phyloP scores from a whole-genome alignment of 2,113 vertebrate genomes.

The Puntigrus tetrazona region DNA sequence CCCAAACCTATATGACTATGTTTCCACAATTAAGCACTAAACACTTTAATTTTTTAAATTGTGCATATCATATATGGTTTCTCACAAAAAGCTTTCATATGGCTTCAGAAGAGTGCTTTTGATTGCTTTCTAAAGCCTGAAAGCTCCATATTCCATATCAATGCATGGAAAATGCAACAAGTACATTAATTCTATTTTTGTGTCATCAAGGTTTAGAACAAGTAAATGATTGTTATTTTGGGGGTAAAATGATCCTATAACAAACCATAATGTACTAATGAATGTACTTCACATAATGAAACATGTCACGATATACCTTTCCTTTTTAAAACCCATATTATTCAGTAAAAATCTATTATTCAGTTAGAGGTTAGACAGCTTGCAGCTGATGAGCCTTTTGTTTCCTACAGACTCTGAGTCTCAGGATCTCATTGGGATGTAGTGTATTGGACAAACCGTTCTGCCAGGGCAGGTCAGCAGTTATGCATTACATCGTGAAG shows the following conservation, averaged over 20 bases:
- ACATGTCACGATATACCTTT: no score
- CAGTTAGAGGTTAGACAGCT: background rate
- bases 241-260: background rate
- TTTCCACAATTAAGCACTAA: background rate
- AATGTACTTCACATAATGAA: background rate
- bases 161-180: background rate
- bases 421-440: slow-evolving; percentile 24
- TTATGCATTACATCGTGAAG: slow-evolving; percentile 56
- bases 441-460: slow-evolving; percentile 43
- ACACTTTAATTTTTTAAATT: background rate
- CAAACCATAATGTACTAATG: background rate
- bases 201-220: background rate
- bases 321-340: no score
- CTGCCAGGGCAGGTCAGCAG: slow-evolving; percentile 42
- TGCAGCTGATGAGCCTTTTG: background rate
- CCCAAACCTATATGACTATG: background rate
- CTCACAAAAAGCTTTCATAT: background rate
- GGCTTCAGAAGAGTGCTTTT: background rate
- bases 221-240: background rate
- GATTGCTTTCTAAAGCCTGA: background rate
- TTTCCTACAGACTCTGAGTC: slow-evolving; percentile 8
- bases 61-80: background rate
- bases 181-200: background rate
- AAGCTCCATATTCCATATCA: background rate
- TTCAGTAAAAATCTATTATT: no score